Evolutionary conservation across 1,140 invertebrate species (phyloP), one percentile per base, ranked within the genome.

Genomic region (Bursaphelenchus mucronatus): DNA sequence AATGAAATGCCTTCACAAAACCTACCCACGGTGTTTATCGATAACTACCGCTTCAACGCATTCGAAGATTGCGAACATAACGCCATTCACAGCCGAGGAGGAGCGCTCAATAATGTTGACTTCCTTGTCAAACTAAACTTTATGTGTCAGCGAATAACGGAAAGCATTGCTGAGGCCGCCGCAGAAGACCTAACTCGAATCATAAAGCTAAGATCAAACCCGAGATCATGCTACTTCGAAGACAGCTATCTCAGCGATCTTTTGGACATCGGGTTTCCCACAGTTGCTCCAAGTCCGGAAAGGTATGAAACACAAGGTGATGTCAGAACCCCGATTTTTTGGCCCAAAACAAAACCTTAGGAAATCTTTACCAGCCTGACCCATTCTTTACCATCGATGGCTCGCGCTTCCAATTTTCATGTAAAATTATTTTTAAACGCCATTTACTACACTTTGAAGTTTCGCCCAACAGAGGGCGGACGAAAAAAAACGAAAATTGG

Each of bases 161-260:
- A 70, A 61, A n/a, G 72, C 49, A 67, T 74, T 45, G 74, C 74
- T 44, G 71, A 74, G 40, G 50, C 45, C 43, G 71, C 71, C n/a
- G 74, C 64, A 7, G 49, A 51, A 15, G 71, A 74, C 52, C 67
- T 74, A 19, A 40, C 21, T 7, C 40, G 21, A 43, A 57, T 76
- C 21, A 62, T 69, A 44, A 44, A 56, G 15, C 58, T 67, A 21
- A 54, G 47, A 13, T 17, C 17, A 19, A 74, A 74, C 53, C 71
- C 71, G 3, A 44, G 71, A 50, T 62, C 69, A 8, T 39, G 65
- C 8, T 74, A 76, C 51, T 74, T 76, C 64, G 59, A 68, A 39
- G 63, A 76, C 21, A 49, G 76, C 41, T 76, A 72, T 55, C 30
- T 58, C 8, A 10, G 43, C 8, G 56, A 58, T 8, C 49, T 58